Conservation (phyloP, 2,797 vertebrate genomes). For the Ataeniobius toweri region DNA sequence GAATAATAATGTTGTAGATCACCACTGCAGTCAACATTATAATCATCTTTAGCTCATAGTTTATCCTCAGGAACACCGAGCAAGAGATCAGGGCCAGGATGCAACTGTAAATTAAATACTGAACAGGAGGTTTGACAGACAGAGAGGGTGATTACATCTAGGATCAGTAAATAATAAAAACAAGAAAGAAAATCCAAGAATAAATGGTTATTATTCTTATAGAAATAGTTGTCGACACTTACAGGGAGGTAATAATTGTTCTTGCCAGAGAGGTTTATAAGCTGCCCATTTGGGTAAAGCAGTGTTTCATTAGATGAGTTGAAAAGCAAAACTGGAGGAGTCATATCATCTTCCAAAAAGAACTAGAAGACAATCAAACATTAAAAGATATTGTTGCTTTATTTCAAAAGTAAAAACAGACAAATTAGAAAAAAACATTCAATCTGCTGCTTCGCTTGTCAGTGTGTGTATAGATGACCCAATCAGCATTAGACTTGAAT, state of each 20-base stretch:
- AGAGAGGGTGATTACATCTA: conserved; percentile 3
- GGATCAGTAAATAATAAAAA: conserved; percentile 2
- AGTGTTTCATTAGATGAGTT: conserved; percentile 88
- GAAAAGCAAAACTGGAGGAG: conserved; percentile 71
- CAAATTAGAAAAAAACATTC: conserved; percentile 9
- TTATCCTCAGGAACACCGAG: conserved; percentile 93
- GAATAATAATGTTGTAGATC: conserved; percentile 89
- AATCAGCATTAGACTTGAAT: conserved; percentile 25
- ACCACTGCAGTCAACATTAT: conserved; percentile 91
- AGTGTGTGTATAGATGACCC: conserved; percentile 34
- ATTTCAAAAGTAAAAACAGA: background rate
- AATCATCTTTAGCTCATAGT: conserved; percentile 94
- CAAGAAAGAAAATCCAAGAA: background rate
- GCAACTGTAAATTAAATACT: conserved; percentile 97
- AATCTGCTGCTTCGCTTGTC: conserved; percentile 7
- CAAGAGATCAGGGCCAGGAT: conserved; percentile 93
- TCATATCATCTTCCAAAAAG: conserved; percentile 86
- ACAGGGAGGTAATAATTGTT: conserved; percentile 96
- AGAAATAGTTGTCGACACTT: conserved; percentile 68
- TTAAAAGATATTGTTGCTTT: conserved; percentile 17
- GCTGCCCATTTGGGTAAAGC: conserved; percentile 77
- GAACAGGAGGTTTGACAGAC: conserved; percentile 13
- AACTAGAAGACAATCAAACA: conserved; percentile 79
- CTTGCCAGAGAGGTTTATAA: conserved; percentile 78
- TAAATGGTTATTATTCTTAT: background rate